Evolutionary conservation across 2,797 vertebrate genomes (phyloP).

Genomic region (Gephyroberyx darwinii): DNA sequence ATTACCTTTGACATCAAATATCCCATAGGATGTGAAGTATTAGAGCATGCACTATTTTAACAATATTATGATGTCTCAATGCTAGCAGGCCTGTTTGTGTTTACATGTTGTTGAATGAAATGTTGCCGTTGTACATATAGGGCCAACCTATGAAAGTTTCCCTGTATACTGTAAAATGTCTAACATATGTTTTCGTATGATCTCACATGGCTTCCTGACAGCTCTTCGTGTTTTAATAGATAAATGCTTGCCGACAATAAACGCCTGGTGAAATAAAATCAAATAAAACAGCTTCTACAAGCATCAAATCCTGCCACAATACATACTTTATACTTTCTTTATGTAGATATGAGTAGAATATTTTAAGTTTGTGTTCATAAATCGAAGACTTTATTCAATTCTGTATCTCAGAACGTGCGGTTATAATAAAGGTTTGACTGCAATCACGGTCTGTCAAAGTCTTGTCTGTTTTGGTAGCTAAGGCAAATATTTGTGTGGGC

Average conservation of each 20-base stretch:
- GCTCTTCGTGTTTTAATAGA: not conserved
- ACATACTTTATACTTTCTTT: not conserved
- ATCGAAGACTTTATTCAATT: not conserved
- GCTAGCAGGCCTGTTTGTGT: too few relatives aligned
- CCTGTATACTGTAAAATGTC: too few relatives aligned
- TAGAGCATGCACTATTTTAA: too few relatives aligned
- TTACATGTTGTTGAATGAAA: too few relatives aligned
- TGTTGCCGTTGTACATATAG: too few relatives aligned
- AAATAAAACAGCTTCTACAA: not conserved
- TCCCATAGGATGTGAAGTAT: too few relatives aligned
- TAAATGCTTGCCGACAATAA: not conserved
- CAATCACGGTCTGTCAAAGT: not conserved
- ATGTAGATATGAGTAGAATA: too few relatives aligned
- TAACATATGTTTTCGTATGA: too few relatives aligned
- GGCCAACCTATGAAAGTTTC: too few relatives aligned
- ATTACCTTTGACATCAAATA: too few relatives aligned
- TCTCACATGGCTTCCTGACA: not conserved
- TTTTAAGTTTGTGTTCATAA: too few relatives aligned
- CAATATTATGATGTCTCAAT: too few relatives aligned
- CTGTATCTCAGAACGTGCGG: not conserved
- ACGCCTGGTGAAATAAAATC: not conserved
- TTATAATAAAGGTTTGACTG: not conserved
- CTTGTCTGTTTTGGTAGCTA: not conserved
- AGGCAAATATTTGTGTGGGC: not conserved
- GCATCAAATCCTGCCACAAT: not conserved